Evolutionary conservation across 2,797 vertebrate genomes (phyloP), one percentile per base, ranked within the genome.

Genomic region (Sternotherus odoratus): DNA sequence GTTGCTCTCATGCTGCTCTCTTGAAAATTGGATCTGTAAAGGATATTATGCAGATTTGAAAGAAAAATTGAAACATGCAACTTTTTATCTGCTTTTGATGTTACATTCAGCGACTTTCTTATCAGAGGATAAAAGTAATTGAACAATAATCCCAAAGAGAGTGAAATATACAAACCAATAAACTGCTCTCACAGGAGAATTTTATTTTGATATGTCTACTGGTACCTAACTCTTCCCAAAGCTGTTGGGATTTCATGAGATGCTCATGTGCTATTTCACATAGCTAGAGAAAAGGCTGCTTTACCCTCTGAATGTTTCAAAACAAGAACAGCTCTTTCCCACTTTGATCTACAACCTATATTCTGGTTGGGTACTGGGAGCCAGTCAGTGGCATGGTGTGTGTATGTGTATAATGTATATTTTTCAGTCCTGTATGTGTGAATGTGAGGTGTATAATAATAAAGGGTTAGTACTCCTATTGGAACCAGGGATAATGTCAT

Each of bases 101-200:
- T 95, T 95, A 33, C 77, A 54, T 89, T 94, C 90, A 81, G 86
- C 81, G 43, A 46, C 97, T 97, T 97, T 97, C 94, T 95, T 96
- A 93, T 94, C 54, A 0, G 79, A 95, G 96, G 96, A 96, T 97
- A 94, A 97, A 97, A 97, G 96, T 95, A 96, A 96, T 96, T 97
- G 94, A 93, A 93, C 96, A 96, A 92, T 97, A 96, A 95, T 95
- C 94, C 95, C 92, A 57, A 92, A 89, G 94, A 93, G 90, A 95
- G 92, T 96, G 86, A 95, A 91, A 95, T 94, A 91, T 46, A 95
- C 91, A 95, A 96, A 97, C 96, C 97, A 95, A 96, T 96, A 96
- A 97, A 95, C 63, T 87, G 92, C 85, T 95, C 94, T 96, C 93
- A 49, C 81, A 82, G 95, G 46, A 53, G 86, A 87, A 60, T 94